Evolutionary conservation across 2,113 vertebrate genomes (phyloP).

Genomic region (Plectropomus leopardus): DNA sequence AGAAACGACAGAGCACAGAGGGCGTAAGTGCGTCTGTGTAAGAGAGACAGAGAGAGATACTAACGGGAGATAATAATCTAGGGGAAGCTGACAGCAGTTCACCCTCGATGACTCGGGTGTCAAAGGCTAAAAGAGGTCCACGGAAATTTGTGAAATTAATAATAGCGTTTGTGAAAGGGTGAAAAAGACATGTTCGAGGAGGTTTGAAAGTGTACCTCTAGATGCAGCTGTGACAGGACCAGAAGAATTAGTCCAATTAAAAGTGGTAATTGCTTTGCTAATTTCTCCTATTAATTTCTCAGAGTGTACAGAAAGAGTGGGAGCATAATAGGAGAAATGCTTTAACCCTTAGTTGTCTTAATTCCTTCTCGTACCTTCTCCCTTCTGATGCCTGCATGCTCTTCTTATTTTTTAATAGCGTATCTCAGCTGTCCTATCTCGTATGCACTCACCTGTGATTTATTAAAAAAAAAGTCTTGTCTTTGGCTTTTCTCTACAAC

Average conservation of each 20-base stretch:
- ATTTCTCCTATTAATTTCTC: constrained; percentile 88
- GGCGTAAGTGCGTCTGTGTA: constrained; percentile 19
- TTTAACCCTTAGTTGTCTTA: constrained; percentile 79
- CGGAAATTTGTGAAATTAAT: constrained; percentile 85
- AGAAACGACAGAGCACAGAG: constrained; percentile 38
- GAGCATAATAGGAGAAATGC: constrained; percentile 83
- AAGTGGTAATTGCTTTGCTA: constrained; percentile 88
- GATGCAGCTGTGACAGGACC: constrained; percentile 86
- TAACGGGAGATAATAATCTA: constrained; percentile 70
- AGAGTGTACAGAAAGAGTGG: constrained; percentile 78
- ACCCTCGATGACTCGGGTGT: constrained; percentile 80
- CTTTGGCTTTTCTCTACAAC: constrained; percentile 22
- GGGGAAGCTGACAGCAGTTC: constrained; percentile 78
- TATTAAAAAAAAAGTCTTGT: constrained; percentile 40
- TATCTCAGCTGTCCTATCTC: constrained; percentile 23
- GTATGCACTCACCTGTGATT: constrained; percentile 31
- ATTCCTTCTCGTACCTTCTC: constrained; percentile 46
- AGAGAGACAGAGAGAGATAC: constrained; percentile 55
- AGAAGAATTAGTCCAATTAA: constrained; percentile 88
- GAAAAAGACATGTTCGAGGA: constrained; percentile 68
- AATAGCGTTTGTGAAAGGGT: constrained; percentile 78
- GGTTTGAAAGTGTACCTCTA: constrained; percentile 71
- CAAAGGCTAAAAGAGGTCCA: constrained; percentile 83
- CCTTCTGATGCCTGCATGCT: constrained; percentile 45
- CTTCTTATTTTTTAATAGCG: constrained; percentile 59